These are phyloP conservation scores for Rhynchomys soricoides DNA, from an alignment of 2,113 vertebrate genomes.

Conservation along the genomic window DNA sequence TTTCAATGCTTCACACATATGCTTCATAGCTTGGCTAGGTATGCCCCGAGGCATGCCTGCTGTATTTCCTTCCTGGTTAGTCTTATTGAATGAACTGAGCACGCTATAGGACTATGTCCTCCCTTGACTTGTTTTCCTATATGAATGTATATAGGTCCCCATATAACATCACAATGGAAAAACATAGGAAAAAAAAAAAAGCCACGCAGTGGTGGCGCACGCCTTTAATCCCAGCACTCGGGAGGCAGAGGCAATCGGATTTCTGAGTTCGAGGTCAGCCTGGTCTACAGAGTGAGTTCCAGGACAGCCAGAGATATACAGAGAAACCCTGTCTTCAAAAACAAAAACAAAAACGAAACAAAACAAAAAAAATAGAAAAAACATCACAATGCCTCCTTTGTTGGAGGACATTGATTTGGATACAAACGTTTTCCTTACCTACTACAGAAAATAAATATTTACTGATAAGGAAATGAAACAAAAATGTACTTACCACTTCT, in stretches of 20 bases:
- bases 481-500: constrained; percentile 92
- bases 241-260: too few relatives aligned
- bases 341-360: too few relatives aligned
- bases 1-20: not conserved
- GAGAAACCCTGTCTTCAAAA: too few relatives aligned
- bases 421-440: not conserved
- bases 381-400: not conserved
- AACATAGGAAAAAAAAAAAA: too few relatives aligned
- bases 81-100: not conserved
- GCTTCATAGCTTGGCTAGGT: not conserved
- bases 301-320: too few relatives aligned
- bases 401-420: not conserved
- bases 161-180: too few relatives aligned
- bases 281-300: too few relatives aligned
- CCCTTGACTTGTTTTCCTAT: not conserved
- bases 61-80: not conserved
- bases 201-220: too few relatives aligned
- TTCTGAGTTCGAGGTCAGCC: too few relatives aligned
- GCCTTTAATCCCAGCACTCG: too few relatives aligned
- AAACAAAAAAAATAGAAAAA: too few relatives aligned
- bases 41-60: not conserved
- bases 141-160: not conserved
- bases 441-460: not conserved
- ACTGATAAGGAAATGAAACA: not conserved
- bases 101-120: not conserved